Evolutionary conservation across 2,888 invertebrate species (phyloP).

Genomic region (Fissipunctia ypsillon): DNA sequence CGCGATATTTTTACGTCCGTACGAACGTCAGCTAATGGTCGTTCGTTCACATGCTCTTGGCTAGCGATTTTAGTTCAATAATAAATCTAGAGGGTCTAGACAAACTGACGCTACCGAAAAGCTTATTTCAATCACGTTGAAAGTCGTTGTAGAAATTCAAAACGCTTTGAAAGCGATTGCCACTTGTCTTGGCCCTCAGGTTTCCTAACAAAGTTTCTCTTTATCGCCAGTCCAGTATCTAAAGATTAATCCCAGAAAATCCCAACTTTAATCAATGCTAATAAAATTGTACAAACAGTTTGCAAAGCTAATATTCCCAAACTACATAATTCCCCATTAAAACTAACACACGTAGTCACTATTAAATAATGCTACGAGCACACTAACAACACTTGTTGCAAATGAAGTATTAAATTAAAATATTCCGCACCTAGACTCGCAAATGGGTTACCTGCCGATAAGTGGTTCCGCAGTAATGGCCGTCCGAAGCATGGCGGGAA

Average conservation of each 20-base stretch:
- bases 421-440: constrained; percentile 55
- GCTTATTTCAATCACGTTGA: too few relatives aligned
- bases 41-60: background rate
- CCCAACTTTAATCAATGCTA: background rate
- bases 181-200: background rate
- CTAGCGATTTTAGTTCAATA: background rate
- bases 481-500: constrained; percentile 36
- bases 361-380: constrained; percentile 29
- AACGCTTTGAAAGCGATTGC: background rate
- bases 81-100: too few relatives aligned
- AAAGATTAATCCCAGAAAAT: background rate
- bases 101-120: too few relatives aligned
- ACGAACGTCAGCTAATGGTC: too few relatives aligned
- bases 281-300: background rate
- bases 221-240: background rate
- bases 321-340: constrained; percentile 13
- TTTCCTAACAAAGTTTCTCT: background rate
- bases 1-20: too few relatives aligned
- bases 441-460: constrained; percentile 58
- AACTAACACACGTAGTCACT: constrained; percentile 11
- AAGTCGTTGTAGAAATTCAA: background rate
- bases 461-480: constrained; percentile 59
- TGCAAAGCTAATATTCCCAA: constrained; percentile 1
- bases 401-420: constrained; percentile 67
- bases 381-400: constrained; percentile 35